These are phyloP conservation scores for Dicentrarchus labrax DNA, from an alignment of 2,113 vertebrate species.

Conservation along the genomic window DNA sequence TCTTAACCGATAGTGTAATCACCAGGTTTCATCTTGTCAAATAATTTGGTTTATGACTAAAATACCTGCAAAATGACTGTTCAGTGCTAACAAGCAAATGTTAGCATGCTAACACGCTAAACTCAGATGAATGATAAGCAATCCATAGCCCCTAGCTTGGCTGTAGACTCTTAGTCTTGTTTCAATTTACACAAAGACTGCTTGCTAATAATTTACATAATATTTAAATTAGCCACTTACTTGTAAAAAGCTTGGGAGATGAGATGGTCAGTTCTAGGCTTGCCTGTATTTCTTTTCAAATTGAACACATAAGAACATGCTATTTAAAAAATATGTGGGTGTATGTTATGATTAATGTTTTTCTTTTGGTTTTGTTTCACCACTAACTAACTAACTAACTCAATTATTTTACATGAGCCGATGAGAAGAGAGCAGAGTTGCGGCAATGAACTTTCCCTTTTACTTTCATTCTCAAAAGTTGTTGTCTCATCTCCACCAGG, in stretches of 20 bases:
- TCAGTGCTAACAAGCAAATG: neutral
- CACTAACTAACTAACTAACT: neutral
- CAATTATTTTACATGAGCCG: neutral
- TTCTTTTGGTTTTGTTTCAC: neutral
- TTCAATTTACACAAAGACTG: neutral
- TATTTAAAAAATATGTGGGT: neutral
- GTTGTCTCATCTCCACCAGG: conserved; percentile 48
- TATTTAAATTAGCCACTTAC: neutral
- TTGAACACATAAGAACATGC: neutral
- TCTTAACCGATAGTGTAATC: neutral
- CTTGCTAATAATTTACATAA: neutral
- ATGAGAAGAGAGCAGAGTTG: conserved; percentile 9
- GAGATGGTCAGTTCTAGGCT: neutral
- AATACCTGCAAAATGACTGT: neutral
- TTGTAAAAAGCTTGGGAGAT: neutral
- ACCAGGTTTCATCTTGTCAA: neutral
- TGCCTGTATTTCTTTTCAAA: too few species aligned
- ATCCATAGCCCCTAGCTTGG: neutral
- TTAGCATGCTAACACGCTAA: neutral
- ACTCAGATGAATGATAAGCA: neutral
- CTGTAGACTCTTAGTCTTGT: neutral
- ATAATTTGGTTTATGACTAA: neutral
- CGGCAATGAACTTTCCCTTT: conserved; percentile 12
- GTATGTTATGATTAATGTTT: too few species aligned
- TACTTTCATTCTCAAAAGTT: conserved; percentile 27